Evolutionary conservation across 2,113 vertebrate species (phyloP).

Genomic region (Romanogobio albipinnatus): DNA sequence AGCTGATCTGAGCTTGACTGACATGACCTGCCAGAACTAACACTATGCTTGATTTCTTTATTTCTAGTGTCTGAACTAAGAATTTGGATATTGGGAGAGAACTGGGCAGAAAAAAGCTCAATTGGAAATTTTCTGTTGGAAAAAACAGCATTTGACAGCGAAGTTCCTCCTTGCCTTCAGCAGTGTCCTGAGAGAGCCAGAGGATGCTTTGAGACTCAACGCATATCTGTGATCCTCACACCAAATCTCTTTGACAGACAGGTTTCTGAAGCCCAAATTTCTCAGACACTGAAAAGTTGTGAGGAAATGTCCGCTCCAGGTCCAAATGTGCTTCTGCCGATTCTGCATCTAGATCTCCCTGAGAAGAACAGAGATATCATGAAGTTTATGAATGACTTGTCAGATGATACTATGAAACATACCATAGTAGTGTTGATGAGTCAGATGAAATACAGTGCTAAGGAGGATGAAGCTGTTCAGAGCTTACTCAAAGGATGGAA

Average conservation of each 20-base stretch:
- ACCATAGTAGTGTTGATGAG: neutral
- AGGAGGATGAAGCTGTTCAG: neutral
- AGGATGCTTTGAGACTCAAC: neutral
- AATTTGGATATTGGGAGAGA: conserved; percentile 11
- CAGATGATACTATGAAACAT: neutral
- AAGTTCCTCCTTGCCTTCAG: neutral
- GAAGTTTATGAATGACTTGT: neutral
- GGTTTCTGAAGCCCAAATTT: neutral
- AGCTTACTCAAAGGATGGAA: neutral
- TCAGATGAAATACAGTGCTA: neutral
- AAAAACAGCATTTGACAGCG: conserved; percentile 8
- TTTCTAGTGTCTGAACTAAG: neutral
- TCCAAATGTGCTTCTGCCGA: neutral
- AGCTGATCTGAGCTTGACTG: no score
- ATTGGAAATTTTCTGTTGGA: conserved; percentile 35
- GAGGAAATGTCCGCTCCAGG: conserved; percentile 20
- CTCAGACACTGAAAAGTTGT: conserved; percentile 1
- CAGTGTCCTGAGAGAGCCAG: neutral
- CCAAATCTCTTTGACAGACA: conserved; percentile 2
- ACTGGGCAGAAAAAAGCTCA: neutral
- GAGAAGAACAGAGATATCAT: neutral
- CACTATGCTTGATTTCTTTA: fast-evolving
- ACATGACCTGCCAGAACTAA: no score
- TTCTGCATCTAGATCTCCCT: neutral
- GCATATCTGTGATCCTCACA: conserved; percentile 25